Base-by-base conservation (phyloP, 2,113 vertebrate genomes). In the Neodontobutis hainanensis region DNA sequence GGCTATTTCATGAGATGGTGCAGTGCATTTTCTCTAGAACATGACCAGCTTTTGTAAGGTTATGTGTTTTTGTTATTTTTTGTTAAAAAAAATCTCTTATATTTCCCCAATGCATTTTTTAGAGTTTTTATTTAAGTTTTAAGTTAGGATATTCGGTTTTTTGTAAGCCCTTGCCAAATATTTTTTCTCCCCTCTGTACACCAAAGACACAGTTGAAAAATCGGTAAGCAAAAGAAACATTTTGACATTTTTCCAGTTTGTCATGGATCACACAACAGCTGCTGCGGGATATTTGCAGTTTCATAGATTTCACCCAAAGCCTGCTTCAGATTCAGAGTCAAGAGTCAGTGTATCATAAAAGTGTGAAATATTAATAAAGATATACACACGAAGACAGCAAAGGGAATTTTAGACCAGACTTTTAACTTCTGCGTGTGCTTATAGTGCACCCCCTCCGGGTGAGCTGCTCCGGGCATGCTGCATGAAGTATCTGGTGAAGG, bases 341-440 rank as follows among this genome's bases (percentile, higher is more conserved):
- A 14, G 35, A 38, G 34, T 55, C 69, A 80, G 78, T 80, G 77
- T 80, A 73, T 81, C 73, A 82, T 79, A 72, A 78, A 80, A 70
- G 69, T 73, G 74, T 86, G 61, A 90, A 86, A 75, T 83, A 88
- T 85, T 84, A 80, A 83, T 80, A 75, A 73, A 87, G 73, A 84
- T 83, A 84, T 79, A 87, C 48, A 70, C 56, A 77, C 64, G 64
- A 80, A 80, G 55, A 72, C 73, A 79, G 81, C 68, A 77, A 80
- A 88, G 74, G 42, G 61, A 82, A 84, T 87, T 81, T 84, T 77
- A 77, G 74, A 88, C 82, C 55, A 80, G 73, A 58, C 52, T 73
- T 68, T 34, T 74, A n/a, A 36, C 48, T 50, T 61, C 15, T 68
- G 38, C 2, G 38, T 8, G 16, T 27, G 49, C 52, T 11, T 27